These are phyloP conservation scores for Hypsibius dujardini DNA, from an alignment of 1,140 invertebrate species.

Conservation along the genomic window DNA sequence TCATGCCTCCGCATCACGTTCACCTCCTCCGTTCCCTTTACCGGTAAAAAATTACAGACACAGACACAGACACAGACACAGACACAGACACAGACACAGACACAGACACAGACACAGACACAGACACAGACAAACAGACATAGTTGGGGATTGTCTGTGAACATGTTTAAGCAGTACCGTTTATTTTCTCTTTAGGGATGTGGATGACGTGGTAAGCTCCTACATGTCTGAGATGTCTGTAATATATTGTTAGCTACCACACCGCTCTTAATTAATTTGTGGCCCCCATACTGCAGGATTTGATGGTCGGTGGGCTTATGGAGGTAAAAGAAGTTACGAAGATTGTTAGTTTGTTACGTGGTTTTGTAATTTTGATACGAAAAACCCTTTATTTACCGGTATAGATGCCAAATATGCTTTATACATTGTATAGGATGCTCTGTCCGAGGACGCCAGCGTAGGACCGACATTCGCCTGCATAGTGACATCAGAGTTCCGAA, in stretches of 20 bases:
- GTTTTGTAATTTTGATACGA: too few relatives aligned
- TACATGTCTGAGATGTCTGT: not conserved
- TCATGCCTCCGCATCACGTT: not conserved
- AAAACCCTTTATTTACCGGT: too few relatives aligned
- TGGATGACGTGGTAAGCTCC: not conserved
- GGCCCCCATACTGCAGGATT: not conserved
- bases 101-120: too few relatives aligned
- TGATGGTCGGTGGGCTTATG: not conserved
- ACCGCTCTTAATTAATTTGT: too few relatives aligned
- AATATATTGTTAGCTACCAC: too few relatives aligned
- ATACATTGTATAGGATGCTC: not conserved
- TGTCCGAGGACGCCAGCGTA: not conserved
- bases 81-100: too few relatives aligned
- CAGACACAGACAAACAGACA: too few relatives aligned
- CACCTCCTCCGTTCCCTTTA: not conserved
- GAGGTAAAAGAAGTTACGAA: not conserved
- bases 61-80: too few relatives aligned
- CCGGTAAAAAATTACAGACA: not conserved
- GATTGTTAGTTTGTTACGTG: too few relatives aligned
- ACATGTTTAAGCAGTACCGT: too few relatives aligned
- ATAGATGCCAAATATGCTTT: too few relatives aligned
- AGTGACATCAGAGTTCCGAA: not conserved
- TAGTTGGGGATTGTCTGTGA: too few relatives aligned
- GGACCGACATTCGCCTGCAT: slow-evolving; percentile 3
- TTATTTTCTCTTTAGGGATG: not conserved